Base-by-base conservation (phyloP, 2,888 invertebrate genomes). In the Drosophila hamatofila region DNA sequence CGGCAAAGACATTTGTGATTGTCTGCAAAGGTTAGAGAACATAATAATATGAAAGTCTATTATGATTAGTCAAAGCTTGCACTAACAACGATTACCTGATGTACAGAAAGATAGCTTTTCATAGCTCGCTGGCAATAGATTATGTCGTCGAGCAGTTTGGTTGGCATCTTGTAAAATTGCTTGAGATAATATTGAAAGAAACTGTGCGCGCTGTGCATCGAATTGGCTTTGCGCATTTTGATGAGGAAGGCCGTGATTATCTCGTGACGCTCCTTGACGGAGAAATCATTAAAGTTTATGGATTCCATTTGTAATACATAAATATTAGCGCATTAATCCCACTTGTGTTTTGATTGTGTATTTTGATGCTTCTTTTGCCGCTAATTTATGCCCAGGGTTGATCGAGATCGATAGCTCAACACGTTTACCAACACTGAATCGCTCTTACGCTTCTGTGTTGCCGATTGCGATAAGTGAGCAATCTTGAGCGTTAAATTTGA, bases 231-330 rank as follows among this genome's bases (percentile, higher is more conserved):
- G 0, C 44, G 73, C 86, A 86, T 85, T 70, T 85, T 85, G 0
- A 73, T 67, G 4, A 85, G 75, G 37, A 85, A 89, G 0, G 52
- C 69, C 8, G 59, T 68, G 25, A 85, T 85, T 9, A 85, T 85
- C 21, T 89, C 86, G 33, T 83, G 60, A 7, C 85, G 78, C 21
- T 85, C 85, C 9, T 56, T 65, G 9, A 16, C 41, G 8, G 88
- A 57, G 41, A 84, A 84, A 25, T 85, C 83, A 27, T 85, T 72
- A 33, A 84, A 89, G 55, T 84, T 82, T 8, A 89, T 75, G 0
- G 64, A 41, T 35, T 88, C 88, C 88, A 89, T 79, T 58, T 58
- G 14, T 9, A 30, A 18, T 12, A 18, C 48, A 33, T 11, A 18
- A 2, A 37, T 25, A 58, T 54, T 8, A 21, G 9, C 46, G 25